phyloP scores from a whole-genome alignment of 2,888 invertebrate species.

The Nysson spinosus region DNA sequence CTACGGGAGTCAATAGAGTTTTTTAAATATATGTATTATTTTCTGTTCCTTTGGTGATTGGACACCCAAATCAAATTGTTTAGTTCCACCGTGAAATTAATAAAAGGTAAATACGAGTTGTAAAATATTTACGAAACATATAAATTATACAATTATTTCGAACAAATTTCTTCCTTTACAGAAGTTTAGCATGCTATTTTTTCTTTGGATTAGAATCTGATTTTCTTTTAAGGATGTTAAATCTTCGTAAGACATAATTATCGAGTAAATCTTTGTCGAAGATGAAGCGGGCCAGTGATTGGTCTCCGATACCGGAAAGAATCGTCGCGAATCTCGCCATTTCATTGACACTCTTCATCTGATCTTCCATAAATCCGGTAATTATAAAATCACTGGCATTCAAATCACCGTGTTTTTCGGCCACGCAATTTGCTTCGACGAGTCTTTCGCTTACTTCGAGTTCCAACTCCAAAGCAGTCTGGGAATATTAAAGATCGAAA shows the following conservation, averaged over 20 bases:
- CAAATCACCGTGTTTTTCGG: conserved; percentile 78
- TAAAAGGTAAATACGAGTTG: too few species aligned
- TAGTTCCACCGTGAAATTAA: too few species aligned
- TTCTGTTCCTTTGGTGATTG: too few species aligned
- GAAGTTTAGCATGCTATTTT: too few species aligned
- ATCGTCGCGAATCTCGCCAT: conserved; percentile 80
- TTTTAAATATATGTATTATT: too few species aligned
- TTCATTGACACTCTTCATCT: conserved; percentile 81
- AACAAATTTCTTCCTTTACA: too few species aligned
- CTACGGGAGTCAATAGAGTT: too few species aligned
- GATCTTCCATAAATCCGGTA: conserved; percentile 79
- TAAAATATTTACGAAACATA: too few species aligned
- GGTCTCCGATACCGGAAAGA: conserved; percentile 67
- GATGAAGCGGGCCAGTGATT: conserved; percentile 63
- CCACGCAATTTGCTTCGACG: conserved; percentile 73
- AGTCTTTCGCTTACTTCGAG: conserved; percentile 74
- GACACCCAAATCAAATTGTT: too few species aligned
- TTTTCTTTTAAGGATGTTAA: conserved; percentile 56
- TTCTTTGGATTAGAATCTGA: too few species aligned
- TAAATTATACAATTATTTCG: too few species aligned
- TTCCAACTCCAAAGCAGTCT: conserved; percentile 66
- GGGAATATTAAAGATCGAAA: too few species aligned
- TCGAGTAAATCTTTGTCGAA: conserved; percentile 69
- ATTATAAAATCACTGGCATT: conserved; percentile 79
- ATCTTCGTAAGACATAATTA: conserved; percentile 55